phyloP scores from a whole-genome alignment of 1,140 invertebrate genomes.

The Mactra quadrangularis region DNA sequence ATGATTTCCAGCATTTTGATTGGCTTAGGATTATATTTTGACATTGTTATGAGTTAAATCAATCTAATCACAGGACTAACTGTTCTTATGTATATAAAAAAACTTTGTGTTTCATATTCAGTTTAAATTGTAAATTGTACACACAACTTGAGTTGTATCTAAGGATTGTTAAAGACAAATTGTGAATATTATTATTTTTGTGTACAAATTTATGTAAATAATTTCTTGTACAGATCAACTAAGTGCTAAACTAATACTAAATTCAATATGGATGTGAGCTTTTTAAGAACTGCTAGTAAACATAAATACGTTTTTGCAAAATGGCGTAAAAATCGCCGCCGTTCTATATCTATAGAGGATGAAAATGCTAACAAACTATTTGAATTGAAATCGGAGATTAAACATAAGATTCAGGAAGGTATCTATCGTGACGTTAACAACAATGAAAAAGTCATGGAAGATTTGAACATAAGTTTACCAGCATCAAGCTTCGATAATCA shows the following conservation, averaged over 20 bases:
- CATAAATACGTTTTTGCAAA: conserved; percentile 43
- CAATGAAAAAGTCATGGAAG: not conserved
- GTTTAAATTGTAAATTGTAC: too few relatives aligned
- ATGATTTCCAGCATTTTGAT: conserved; percentile 1
- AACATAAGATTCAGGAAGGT: too few relatives aligned
- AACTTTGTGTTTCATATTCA: not conserved
- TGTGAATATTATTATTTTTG: not conserved
- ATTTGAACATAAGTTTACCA: conserved; percentile 27
- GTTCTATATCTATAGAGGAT: conserved; percentile 35
- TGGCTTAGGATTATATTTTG: conserved; percentile 15
- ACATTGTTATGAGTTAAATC: conserved; percentile 22
- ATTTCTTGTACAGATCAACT: too few relatives aligned
- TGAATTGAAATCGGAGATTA: too few relatives aligned
- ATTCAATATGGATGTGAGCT: conserved; percentile 61
- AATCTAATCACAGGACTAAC: conserved; percentile 1
- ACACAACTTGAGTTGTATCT: too few relatives aligned
- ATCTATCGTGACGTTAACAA: too few relatives aligned
- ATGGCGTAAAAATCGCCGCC: conserved; percentile 33
- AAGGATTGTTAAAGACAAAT: too few relatives aligned
- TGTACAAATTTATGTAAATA: too few relatives aligned
- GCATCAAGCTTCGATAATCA: not conserved
- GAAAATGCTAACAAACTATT: not conserved
- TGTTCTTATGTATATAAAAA: not conserved
- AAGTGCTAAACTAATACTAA: too few relatives aligned
- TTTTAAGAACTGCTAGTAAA: conserved; percentile 47